These are phyloP conservation scores for Zelostemma sp. DNA, from an alignment of 1,140 invertebrate species.

Conservation along the genomic window DNA sequence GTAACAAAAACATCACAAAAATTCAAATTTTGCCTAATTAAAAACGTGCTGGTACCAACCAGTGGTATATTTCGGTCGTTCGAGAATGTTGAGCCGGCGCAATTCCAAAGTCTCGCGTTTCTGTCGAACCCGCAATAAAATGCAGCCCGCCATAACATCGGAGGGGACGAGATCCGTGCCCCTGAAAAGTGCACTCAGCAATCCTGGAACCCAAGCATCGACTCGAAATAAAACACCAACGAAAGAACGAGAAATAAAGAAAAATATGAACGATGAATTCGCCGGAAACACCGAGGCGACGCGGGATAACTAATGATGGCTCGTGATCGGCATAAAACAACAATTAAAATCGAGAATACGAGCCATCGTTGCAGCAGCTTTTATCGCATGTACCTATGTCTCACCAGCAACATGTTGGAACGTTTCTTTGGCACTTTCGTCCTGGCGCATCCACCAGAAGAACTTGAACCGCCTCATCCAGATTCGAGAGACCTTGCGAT, in stretches of 20 bases:
- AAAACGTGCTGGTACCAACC: conserved; percentile 64
- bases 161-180: conserved; percentile 90
- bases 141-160: conserved; percentile 88
- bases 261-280: background rate
- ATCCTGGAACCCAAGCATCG: conserved; percentile 63
- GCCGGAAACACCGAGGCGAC: background rate
- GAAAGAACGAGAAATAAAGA: too few relatives aligned
- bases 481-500: conserved; percentile 72
- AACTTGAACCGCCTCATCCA: conserved; percentile 82
- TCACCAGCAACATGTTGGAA: conserved; percentile 87
- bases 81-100: conserved; percentile 76
- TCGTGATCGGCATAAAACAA: conserved; percentile 3
- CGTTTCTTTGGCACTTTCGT: conserved; percentile 84
- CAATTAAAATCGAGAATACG: conserved; percentile 24
- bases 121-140: conserved; percentile 81
- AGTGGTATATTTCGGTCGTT: conserved; percentile 77
- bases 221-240: background rate
- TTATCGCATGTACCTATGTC: conserved; percentile 66
- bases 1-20: conserved; percentile 1
- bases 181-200: conserved; percentile 82
- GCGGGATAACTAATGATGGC: conserved; percentile 9
- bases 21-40: too few relatives aligned
- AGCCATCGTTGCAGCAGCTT: conserved; percentile 15
- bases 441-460: conserved; percentile 84
- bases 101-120: conserved; percentile 80